A percentile compares a stretch with the other conserved stretches of the same genome.
Evolutionary conservation across 2,113 vertebrate species (phyloP).

Genomic region (Lophotis ruficrista): DNA sequence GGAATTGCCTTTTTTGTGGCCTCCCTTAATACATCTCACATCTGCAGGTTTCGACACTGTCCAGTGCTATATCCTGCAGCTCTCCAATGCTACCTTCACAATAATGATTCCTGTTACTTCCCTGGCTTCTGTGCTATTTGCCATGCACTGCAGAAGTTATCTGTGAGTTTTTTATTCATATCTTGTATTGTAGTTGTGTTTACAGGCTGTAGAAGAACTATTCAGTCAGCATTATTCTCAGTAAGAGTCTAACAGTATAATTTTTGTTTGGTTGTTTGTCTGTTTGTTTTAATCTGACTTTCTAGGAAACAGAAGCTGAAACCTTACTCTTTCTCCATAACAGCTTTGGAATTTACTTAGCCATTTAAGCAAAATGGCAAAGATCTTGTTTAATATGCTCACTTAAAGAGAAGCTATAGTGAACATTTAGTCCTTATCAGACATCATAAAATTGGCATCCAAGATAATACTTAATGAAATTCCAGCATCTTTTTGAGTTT

Average conservation of each 20-base stretch:
- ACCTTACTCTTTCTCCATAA: not conserved
- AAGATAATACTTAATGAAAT: not conserved
- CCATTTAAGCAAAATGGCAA: not conserved
- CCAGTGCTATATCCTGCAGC: not conserved
- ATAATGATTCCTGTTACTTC: not conserved
- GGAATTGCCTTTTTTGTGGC: not conserved
- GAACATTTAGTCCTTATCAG: not conserved
- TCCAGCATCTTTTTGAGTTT: not conserved
- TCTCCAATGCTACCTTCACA: not conserved
- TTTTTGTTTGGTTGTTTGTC: not conserved
- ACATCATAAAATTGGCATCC: not conserved
- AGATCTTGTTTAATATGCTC: not conserved
- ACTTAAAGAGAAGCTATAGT: not conserved
- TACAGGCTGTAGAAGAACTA: not conserved
- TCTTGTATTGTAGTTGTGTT: not conserved
- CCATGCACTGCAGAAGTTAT: not conserved
- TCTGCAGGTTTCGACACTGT: not conserved
- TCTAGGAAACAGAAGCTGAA: not conserved
- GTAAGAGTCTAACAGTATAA: not conserved
- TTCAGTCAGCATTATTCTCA: not conserved
- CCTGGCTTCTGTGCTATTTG: not conserved
- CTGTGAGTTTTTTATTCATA: not conserved
- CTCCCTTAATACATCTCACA: not conserved
- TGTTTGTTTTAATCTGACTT: not conserved
- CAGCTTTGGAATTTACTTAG: not conserved